phyloP scores from a whole-genome alignment of 2,797 vertebrate species.

The Cetoscarus ocellatus region DNA sequence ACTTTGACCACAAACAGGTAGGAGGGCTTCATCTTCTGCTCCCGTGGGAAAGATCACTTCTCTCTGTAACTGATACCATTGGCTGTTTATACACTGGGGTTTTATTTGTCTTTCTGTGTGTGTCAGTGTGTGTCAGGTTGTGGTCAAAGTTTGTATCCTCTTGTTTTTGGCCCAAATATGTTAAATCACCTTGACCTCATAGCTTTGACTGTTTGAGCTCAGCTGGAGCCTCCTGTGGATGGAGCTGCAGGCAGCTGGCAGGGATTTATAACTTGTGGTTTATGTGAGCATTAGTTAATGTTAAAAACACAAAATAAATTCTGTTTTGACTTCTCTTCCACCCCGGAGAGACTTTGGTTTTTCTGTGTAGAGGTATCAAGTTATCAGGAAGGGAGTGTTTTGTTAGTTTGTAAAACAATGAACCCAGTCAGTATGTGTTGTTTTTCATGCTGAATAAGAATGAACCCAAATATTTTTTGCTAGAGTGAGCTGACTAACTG shows the following conservation, averaged over 20 bases:
- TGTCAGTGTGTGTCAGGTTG: slow-evolving; percentile 1
- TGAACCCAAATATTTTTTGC: neutral
- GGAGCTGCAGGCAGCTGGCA: slow-evolving; percentile 22
- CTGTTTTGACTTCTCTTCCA: slow-evolving; percentile 10
- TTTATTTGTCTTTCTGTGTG: slow-evolving; percentile 55
- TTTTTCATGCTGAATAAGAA: slow-evolving; percentile 7
- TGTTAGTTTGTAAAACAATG: slow-evolving; percentile 13
- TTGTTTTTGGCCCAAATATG: slow-evolving; percentile 34
- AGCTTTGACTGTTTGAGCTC: slow-evolving; percentile 20
- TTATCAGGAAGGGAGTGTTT: slow-evolving; percentile 14
- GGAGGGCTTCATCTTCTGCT: neutral
- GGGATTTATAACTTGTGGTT: slow-evolving; percentile 4
- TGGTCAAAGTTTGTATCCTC: slow-evolving; percentile 13
- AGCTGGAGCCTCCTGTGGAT: slow-evolving; percentile 8
- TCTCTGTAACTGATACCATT: slow-evolving; percentile 32
- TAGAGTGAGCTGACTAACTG: neutral
- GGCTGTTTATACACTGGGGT: slow-evolving; percentile 39
- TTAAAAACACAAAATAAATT: slow-evolving; percentile 23
- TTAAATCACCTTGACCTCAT: slow-evolving; percentile 23
- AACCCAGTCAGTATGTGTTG: neutral
- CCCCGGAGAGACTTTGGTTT: slow-evolving; percentile 4
- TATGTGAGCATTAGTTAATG: slow-evolving; percentile 16
- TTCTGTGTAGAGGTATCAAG: slow-evolving; percentile 9
- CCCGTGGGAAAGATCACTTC: slow-evolving; percentile 23
- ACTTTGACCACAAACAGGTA: slow-evolving; percentile 95